Conservation (phyloP, 53 echinoderm and acorn worm genomes). For the Apostichopus leukothele region DNA sequence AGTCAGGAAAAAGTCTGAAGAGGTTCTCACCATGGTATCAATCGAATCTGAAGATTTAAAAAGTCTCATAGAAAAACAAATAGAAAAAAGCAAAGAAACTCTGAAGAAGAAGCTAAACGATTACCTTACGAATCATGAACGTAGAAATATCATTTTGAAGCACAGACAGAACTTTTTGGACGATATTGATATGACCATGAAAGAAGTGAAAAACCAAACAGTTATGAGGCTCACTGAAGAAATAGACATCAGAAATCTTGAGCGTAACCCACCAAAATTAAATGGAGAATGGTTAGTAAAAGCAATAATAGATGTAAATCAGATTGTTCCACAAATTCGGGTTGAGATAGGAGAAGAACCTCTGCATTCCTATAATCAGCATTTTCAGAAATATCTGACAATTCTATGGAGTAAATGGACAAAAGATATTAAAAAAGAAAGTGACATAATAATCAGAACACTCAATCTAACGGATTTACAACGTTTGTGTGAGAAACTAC, state of each 20-base stretch:
- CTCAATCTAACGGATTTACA: neutral
- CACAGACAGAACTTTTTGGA: neutral
- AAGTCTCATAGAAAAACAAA: no score
- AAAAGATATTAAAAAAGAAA: neutral
- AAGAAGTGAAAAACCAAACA: slow-evolving; percentile 4
- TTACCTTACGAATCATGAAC: neutral
- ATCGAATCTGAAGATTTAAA: no score
- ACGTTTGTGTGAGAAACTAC: neutral
- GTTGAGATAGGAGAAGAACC: neutral
- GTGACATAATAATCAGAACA: neutral
- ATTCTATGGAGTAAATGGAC: neutral
- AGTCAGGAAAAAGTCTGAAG: no score
- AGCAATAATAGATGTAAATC: neutral
- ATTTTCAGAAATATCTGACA: neutral
- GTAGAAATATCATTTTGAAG: neutral
- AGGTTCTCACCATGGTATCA: no score
- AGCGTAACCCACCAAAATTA: neutral
- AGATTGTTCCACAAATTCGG: neutral
- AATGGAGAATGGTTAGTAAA: slow-evolving; percentile 1
- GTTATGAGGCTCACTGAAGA: neutral
- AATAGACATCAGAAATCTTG: neutral
- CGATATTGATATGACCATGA: neutral
- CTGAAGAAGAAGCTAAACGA: neutral
- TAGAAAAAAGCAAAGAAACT: no score
- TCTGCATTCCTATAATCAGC: neutral